phyloP scores from a whole-genome alignment of 2,888 invertebrate genomes.

The Lasioglossum figueresi region DNA sequence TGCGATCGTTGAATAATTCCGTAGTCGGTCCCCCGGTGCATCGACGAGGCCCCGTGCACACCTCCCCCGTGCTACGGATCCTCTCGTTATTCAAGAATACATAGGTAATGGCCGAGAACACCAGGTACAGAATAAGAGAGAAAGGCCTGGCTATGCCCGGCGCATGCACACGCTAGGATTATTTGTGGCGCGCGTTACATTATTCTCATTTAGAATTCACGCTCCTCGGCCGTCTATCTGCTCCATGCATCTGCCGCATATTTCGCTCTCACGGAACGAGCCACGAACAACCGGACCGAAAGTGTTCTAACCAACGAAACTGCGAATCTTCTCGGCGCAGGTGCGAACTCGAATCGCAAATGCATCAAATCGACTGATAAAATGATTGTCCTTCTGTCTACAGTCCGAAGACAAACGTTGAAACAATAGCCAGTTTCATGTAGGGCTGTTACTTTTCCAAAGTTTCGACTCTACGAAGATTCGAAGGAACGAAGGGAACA shows the following conservation, averaged over 20 bases:
- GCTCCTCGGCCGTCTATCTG: slow-evolving; percentile 71
- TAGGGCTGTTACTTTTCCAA: too few species aligned
- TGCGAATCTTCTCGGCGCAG: slow-evolving; percentile 37
- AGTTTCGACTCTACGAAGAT: too few species aligned
- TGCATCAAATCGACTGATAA: too few species aligned
- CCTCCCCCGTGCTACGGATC: slow-evolving; percentile 34
- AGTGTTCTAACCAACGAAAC: slow-evolving; percentile 40
- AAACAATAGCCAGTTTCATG: too few species aligned
- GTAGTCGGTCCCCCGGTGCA: slow-evolving; percentile 55
- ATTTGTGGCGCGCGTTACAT: slow-evolving; percentile 73
- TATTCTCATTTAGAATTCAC: slow-evolving; percentile 74
- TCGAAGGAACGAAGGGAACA: too few species aligned
- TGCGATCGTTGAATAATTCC: slow-evolving; percentile 62
- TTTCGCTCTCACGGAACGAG: slow-evolving; percentile 67
- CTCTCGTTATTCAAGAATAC: slow-evolving; percentile 68
- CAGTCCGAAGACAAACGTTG: too few species aligned
- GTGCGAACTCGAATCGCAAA: neutral
- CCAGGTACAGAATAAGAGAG: slow-evolving; percentile 27
- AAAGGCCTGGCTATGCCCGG: slow-evolving; percentile 25
- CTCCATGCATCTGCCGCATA: slow-evolving; percentile 71
- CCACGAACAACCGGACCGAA: slow-evolving; percentile 29
- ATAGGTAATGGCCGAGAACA: slow-evolving; percentile 54
- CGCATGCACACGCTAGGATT: slow-evolving; percentile 63
- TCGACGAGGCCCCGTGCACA: slow-evolving; percentile 50
- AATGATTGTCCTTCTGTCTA: too few species aligned